Percentiles rank a stretch among this genome's conserved stretches.
phyloP scores from a whole-genome alignment of 2,113 vertebrate species.

The Chlamydotis undulata region DNA sequence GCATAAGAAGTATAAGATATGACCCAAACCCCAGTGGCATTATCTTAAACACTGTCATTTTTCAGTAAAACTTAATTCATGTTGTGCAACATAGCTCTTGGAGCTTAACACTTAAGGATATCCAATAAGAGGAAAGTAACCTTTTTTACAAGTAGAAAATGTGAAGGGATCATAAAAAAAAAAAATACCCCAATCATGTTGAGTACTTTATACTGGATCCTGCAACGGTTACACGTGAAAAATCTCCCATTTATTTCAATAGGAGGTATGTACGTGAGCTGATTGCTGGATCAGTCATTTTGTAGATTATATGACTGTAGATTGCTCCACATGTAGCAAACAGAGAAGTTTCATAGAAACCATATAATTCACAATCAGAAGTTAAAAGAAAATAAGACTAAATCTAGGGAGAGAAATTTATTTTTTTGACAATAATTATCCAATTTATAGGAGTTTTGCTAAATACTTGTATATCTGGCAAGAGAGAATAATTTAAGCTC shows the following conservation, averaged over 20 bases:
- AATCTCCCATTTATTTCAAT: background rate
- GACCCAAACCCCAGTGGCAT: background rate
- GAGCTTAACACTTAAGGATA: conserved; percentile 46
- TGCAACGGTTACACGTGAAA: background rate
- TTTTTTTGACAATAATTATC: rapidly evolving
- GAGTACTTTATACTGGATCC: conserved; percentile 30
- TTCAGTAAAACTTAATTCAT: background rate
- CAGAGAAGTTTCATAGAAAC: conserved; percentile 92
- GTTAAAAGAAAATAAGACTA: background rate
- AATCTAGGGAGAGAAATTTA: background rate
- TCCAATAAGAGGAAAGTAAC: background rate
- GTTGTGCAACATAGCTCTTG: conserved; percentile 10
- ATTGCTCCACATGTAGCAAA: conserved; percentile 80
- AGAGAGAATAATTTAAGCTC: background rate
- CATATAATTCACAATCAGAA: conserved; percentile 73
- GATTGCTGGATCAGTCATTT: background rate
- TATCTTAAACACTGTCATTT: background rate
- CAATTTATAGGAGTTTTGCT: background rate
- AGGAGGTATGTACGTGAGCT: background rate
- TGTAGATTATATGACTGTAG: background rate
- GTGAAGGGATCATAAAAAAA: background rate
- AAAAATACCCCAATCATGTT: background rate
- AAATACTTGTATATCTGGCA: background rate
- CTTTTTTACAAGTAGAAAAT: background rate
- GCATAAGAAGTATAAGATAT: background rate